Evolutionary conservation across 1,140 invertebrate genomes (phyloP).

Genomic region (Dinoponera quadriceps): DNA sequence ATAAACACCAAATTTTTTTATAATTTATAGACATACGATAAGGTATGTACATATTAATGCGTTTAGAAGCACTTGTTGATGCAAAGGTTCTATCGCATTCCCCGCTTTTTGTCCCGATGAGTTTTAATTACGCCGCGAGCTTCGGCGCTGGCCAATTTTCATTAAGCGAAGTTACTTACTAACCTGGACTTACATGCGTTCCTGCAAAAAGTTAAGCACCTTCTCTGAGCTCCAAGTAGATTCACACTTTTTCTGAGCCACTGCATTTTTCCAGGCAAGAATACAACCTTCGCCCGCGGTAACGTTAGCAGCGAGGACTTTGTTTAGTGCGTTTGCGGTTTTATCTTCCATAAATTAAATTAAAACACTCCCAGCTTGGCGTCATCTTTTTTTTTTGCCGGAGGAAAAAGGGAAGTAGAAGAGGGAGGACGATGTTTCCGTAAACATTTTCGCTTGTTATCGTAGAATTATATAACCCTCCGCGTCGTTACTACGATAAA

Average conservation of each 20-base stretch:
- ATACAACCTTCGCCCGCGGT: not conserved
- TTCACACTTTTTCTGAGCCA: not conserved
- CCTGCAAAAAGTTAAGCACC: slow-evolving; percentile 22
- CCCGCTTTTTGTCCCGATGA: not conserved
- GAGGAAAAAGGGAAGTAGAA: too few relatives aligned
- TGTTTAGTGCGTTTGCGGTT: slow-evolving; percentile 28
- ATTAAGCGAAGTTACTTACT: slow-evolving; percentile 16
- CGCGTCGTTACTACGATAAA: slow-evolving; percentile 22
- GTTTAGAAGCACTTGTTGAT: not conserved
- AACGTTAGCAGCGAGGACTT: slow-evolving; percentile 14
- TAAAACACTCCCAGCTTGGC: slow-evolving; percentile 21
- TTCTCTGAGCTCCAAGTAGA: not conserved
- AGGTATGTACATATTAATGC: not conserved
- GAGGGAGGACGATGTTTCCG: not conserved
- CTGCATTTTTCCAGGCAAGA: not conserved
- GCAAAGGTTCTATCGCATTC: not conserved
- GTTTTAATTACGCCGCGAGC: slow-evolving; percentile 16
- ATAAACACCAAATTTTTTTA: not conserved
- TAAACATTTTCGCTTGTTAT: slow-evolving; percentile 42
- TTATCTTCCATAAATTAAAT: slow-evolving; percentile 52
- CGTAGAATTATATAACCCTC: slow-evolving; percentile 48
- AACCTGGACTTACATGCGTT: not conserved
- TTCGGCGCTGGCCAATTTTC: slow-evolving; percentile 2
- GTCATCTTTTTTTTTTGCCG: slow-evolving; percentile 6
- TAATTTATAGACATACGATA: too few relatives aligned